phyloP scores from a whole-genome alignment of 2,797 vertebrate species.

The Brachymystax lenok region DNA sequence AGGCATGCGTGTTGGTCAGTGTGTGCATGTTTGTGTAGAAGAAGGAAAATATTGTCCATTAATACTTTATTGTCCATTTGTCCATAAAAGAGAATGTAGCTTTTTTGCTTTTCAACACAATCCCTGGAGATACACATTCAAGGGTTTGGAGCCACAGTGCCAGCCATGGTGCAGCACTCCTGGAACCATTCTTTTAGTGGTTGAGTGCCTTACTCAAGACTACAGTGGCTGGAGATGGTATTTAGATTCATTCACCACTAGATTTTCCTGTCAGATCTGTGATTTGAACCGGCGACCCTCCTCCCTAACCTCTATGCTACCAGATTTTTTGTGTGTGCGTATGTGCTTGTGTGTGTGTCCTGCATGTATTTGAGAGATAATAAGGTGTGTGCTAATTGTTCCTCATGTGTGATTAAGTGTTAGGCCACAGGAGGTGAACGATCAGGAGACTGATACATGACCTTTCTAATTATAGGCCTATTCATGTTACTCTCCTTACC shows the following conservation, averaged over 20 bases:
- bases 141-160: not conserved
- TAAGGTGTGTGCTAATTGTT: not conserved
- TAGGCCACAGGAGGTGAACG: constrained; percentile 62
- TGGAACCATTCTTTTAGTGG: not conserved
- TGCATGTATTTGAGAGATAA: constrained; percentile 33
- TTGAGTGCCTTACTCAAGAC: not conserved
- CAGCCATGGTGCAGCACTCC: not conserved
- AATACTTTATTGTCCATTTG: not conserved
- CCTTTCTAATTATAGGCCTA: constrained; percentile 41
- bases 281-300: too few relatives aligned
- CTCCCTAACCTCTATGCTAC: too few relatives aligned
- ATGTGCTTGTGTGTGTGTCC: constrained; percentile 12
- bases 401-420: constrained; percentile 33
- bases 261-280: too few relatives aligned
- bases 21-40: not conserved
- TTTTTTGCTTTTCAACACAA: not conserved
- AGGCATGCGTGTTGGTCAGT: not conserved
- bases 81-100: not conserved
- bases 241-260: too few relatives aligned
- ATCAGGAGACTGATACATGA: constrained; percentile 63
- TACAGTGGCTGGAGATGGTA: too few relatives aligned
- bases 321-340: constrained; percentile 1
- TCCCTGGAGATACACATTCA: not conserved
- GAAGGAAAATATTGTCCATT: not conserved
- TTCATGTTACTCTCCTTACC: constrained; percentile 22